Conservation (phyloP, 2,888 invertebrate genomes). For the Sisyra nigra region DNA sequence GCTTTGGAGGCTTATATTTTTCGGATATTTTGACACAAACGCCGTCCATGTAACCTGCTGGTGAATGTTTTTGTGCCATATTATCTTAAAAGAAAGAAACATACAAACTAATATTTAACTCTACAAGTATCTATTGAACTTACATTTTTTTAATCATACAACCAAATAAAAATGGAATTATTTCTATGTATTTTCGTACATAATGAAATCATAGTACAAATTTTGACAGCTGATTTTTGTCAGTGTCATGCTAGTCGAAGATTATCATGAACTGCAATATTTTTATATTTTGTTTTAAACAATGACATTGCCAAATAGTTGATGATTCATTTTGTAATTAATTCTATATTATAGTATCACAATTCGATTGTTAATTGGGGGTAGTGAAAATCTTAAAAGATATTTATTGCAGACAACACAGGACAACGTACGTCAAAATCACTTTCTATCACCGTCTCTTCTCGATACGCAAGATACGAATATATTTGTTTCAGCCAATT, state of each 20-base stretch:
- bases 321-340: no score
- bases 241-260: not conserved
- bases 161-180: not conserved
- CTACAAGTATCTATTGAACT: not conserved
- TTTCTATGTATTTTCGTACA: conserved; percentile 5
- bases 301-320: no score
- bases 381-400: no score
- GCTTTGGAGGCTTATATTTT: conserved; percentile 67
- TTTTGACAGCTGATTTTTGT: conserved; percentile 3
- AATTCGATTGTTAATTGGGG: no score
- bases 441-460: no score
- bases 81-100: not conserved
- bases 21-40: conserved; percentile 81
- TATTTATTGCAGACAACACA: no score
- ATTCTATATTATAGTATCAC: no score
- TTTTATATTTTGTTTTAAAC: no score
- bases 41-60: conserved; percentile 54
- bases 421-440: no score
- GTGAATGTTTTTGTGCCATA: conserved; percentile 1
- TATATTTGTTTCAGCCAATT: no score
- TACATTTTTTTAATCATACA: not conserved
- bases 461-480: no score
- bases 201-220: conserved; percentile 1
- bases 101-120: not conserved
- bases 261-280: not conserved